These are phyloP conservation scores for Adineta ricciae DNA, from an alignment of 2,888 invertebrate genomes.

Conservation along the genomic window DNA sequence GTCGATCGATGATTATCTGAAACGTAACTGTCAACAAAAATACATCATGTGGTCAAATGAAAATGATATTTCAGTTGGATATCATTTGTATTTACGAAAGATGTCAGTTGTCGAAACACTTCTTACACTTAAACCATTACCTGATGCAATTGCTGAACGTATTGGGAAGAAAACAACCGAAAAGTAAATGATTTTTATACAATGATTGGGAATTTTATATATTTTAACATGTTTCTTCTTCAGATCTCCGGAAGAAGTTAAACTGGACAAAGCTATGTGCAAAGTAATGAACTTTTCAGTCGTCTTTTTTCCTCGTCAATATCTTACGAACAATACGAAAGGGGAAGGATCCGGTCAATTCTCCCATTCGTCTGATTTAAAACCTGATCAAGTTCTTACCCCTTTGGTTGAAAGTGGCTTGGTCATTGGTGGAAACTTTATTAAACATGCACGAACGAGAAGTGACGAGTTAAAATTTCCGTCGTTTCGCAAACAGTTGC, in stretches of 20 bases:
- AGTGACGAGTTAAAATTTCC: background rate
- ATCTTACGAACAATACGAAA: background rate
- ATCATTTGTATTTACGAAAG: background rate
- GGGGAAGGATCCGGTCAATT: background rate
- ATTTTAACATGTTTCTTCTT: background rate
- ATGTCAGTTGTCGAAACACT: background rate
- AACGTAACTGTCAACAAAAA: background rate
- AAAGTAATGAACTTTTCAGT: background rate
- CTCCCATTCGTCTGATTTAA: background rate
- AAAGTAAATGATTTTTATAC: background rate
- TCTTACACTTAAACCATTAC: background rate
- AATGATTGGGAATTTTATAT: background rate
- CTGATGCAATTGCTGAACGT: background rate
- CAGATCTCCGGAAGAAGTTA: background rate
- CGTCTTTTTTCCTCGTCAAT: background rate
- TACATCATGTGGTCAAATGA: background rate
- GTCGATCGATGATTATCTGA: background rate
- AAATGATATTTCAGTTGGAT: background rate
- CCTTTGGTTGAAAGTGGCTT: background rate
- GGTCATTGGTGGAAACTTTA: background rate
- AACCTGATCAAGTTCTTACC: background rate
- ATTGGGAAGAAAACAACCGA: background rate
- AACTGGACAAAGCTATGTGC: background rate
- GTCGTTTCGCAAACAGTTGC: background rate
- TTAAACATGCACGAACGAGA: background rate